Evolutionary conservation across 2,888 invertebrate genomes (phyloP), one percentile per base, ranked within the genome.

Genomic region (Drosophila merina): DNA sequence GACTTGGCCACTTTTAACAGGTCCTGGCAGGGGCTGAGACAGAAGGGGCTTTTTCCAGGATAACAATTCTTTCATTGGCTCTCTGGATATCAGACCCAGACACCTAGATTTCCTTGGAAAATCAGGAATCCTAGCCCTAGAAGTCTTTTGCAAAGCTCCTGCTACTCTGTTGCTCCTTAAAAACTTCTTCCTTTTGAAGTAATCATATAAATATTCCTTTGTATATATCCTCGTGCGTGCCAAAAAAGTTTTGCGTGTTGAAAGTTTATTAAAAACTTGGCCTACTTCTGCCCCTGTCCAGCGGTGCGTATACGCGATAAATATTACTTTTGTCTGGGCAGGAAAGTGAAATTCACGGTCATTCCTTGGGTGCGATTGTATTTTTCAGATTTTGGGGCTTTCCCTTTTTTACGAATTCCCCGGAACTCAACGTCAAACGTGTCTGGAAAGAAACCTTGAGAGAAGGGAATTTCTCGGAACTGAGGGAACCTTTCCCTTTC

Each of bases 211-310:
- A 83, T 79, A 83, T 84, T 76, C 72, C 57, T 68, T 67, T 67
- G 70, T 57, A 20, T 55, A 75, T 70, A 75, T 42, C 40, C 40
- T 20, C 12, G 57, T 70, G 76, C 58, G 40, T 64, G 62, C 64
- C 60, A n/a, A 62, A 68, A 75, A 76, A 63, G 57, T 82, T 75
- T 69, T 70, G 64, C 74, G 79, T 74, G 79, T 72, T 70, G 84
- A 73, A 67, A 74, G 88, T 86, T 83, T 83, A 88, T 77, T 80
- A 83, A 83, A 84, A 83, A 86, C 78, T 79, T 84, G 66, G 44
- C 63, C 72, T 67, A 68, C 71, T 70, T 76, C 69, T 68, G 8
- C 4, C 62, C 31, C 31, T n/a, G 26, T 33, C 9, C 42, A 47
- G 52, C 45, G 14, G 20, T 44, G 31, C 70, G 69, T 77, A 68